Evolutionary conservation across 2,888 invertebrate species (phyloP), one percentile per base, ranked within the genome.

Genomic region (Sericinus montela): DNA sequence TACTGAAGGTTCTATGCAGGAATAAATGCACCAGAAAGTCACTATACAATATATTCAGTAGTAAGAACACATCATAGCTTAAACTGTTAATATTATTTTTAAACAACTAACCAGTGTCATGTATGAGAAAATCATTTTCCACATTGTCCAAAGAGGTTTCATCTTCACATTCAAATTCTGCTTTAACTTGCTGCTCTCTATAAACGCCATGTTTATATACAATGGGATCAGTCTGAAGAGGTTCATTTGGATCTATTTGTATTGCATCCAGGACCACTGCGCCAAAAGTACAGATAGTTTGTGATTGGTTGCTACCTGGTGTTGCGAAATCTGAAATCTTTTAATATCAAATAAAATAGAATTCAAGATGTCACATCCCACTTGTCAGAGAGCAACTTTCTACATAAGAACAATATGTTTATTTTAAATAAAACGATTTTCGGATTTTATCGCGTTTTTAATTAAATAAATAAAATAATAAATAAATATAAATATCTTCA

Each of bases 91-190:
- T 19, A 3, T 19, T 19, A 19, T 19, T 19, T 19, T 19, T 19
- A 19, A 19, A 2, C 19, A 8, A 11, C 39, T 37, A 9, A 63
- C 66, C 65, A 57, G 65, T 59, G 25, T 63, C 67, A 55, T 63
- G 65, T 55, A 71, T 66, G 43, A 65, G 45, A 47, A 70, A 66
- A 15, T 74, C 75, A 1, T 52, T 67, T 16, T 73, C 72, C 3
- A 63, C 54, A 48, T 62, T 55, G 0, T 69, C 63, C 0, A 55
- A 44, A 11, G 45, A 30, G 9, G 9, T 14, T 11, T 34, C 43
- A 3, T 64, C 62, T 37, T 82, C 82, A 7, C 70, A 66, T 38
- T 82, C 76, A 37, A 72, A 52, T 50, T 84, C 83, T 1, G 65
- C 7, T 50, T 82, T 82, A 0, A 82, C 55, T 14, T 59, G 53